Conservation (phyloP, 1,140 invertebrate genomes). For the Nephotettix cincticeps region DNA sequence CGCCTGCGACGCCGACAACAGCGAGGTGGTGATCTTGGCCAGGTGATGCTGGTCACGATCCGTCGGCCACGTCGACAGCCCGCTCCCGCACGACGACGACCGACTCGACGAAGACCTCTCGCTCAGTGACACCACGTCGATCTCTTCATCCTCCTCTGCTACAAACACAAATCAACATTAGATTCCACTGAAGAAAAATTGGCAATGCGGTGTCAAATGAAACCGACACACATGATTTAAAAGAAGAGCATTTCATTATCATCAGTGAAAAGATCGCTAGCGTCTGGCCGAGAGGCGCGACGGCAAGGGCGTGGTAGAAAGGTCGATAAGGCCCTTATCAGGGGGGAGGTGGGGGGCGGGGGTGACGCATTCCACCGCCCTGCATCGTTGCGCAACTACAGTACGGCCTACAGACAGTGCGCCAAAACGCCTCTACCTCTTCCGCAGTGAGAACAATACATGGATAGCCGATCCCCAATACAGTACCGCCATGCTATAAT, state of each 20-base stretch:
- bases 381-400: conserved; percentile 3
- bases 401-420: too few species aligned
- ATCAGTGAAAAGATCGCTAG: too few species aligned
- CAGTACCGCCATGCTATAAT: too few species aligned
- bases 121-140: conserved; percentile 71
- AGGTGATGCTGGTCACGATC: conserved; percentile 59
- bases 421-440: too few species aligned
- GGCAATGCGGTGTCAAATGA: background rate
- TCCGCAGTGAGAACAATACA: too few species aligned
- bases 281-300: conserved; percentile 1
- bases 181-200: too few species aligned
- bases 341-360: conserved; percentile 3
- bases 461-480: too few species aligned
- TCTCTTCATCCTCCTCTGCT: conserved; percentile 72
- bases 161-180: conserved; percentile 23
- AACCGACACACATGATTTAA: too few species aligned
- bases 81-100: conserved; percentile 42
- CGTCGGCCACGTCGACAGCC: conserved; percentile 58
- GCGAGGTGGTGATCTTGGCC: conserved; percentile 57
- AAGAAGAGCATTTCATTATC: too few species aligned
- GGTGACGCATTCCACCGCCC: conserved; percentile 5
- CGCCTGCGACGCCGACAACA: conserved; percentile 50
- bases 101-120: conserved; percentile 37
- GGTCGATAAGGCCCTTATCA: conserved; percentile 7
- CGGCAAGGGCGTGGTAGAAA: conserved; percentile 23